phyloP scores from a whole-genome alignment of 2,797 vertebrate species.

The Gymnocypris eckloni region DNA sequence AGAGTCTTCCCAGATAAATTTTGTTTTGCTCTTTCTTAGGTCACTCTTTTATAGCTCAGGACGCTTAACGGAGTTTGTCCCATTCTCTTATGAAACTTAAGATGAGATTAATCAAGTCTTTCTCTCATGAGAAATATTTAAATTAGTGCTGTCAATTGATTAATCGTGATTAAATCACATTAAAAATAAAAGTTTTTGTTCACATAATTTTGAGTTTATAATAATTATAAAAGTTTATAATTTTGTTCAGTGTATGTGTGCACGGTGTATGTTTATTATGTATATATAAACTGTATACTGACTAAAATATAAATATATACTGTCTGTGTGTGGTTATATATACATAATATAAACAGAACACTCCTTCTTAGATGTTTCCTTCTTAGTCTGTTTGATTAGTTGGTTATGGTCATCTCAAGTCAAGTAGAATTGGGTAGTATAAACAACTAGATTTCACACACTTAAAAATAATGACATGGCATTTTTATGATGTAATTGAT shows the following conservation, averaged over 20 bases:
- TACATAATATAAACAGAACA: too few species aligned
- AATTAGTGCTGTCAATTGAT: too few species aligned
- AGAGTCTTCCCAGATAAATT: background rate
- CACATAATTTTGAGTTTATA: too few species aligned
- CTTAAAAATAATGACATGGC: background rate
- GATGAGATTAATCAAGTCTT: background rate
- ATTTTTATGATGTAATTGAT: conserved; percentile 22
- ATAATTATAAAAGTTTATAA: too few species aligned
- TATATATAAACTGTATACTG: too few species aligned
- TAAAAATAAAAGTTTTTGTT: too few species aligned
- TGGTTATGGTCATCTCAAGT: background rate
- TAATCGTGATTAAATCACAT: too few species aligned
- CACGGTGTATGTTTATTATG: too few species aligned
- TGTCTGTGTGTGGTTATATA: too few species aligned
- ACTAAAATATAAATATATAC: too few species aligned
- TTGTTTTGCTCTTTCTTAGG: background rate
- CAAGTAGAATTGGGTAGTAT: background rate
- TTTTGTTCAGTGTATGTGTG: too few species aligned
- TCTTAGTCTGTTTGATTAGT: background rate
- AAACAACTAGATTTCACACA: conserved; percentile 23
- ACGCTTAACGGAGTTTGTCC: background rate
- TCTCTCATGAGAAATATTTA: background rate
- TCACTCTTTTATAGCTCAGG: background rate
- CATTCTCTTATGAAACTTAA: background rate
- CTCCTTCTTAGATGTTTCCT: background rate